Evolutionary conservation across 2,888 invertebrate genomes (phyloP).

Genomic region (Diarsia dahlii): DNA sequence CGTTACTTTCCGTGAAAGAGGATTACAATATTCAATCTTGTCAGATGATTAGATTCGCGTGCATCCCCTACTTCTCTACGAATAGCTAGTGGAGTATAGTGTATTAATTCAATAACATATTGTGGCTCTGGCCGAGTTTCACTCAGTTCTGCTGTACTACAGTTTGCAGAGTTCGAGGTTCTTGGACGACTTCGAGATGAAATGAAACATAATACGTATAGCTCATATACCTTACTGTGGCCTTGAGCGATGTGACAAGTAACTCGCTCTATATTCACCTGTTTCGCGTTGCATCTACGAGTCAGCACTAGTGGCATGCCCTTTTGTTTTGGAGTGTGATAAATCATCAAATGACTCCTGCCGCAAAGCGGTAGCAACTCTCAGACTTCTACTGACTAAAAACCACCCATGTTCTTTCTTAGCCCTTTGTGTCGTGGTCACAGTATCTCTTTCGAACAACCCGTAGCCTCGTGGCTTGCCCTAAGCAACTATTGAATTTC

Average conservation of each 20-base stretch:
- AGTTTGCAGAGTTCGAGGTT: slow-evolving; percentile 1
- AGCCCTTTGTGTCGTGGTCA: too few relatives aligned
- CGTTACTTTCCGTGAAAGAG: slow-evolving; percentile 10
- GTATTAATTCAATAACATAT: slow-evolving; percentile 41
- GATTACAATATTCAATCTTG: slow-evolving; percentile 53
- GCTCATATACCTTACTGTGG: not conserved
- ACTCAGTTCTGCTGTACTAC: slow-evolving; percentile 9
- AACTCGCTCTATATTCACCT: not conserved
- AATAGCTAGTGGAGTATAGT: slow-evolving; percentile 19
- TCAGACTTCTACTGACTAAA: too few relatives aligned
- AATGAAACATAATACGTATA: not conserved
- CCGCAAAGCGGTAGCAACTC: too few relatives aligned
- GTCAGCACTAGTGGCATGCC: too few relatives aligned
- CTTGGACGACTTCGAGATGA: not conserved
- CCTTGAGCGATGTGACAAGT: not conserved
- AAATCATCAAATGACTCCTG: too few relatives aligned
- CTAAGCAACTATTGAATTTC: not conserved
- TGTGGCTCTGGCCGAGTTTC: slow-evolving; percentile 1
- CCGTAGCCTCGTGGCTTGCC: not conserved
- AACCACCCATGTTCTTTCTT: too few relatives aligned
- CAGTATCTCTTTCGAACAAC: too few relatives aligned
- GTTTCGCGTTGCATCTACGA: too few relatives aligned
- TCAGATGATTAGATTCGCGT: slow-evolving; percentile 42
- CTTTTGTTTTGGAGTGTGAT: too few relatives aligned
- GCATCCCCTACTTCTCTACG: not conserved